phyloP scores from a whole-genome alignment of 2,888 invertebrate genomes.

The Prosapia bicincta region DNA sequence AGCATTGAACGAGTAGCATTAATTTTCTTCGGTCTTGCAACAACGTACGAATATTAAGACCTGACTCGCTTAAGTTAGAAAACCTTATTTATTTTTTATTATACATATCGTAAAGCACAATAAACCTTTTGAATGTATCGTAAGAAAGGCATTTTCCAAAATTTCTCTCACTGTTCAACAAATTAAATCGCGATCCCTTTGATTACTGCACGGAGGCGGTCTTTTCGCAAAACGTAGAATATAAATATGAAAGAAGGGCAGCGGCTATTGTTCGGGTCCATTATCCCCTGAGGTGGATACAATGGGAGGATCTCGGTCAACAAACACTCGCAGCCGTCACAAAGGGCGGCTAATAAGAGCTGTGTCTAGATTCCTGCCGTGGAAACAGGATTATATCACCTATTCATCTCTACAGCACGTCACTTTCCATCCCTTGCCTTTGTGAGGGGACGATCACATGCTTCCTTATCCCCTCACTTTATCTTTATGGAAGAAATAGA shows the following conservation, averaged over 20 bases:
- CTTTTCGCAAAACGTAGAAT: not conserved
- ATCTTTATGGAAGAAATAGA: no score
- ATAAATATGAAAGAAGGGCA: not conserved
- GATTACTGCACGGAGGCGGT: not conserved
- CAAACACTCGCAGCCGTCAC: slow-evolving; percentile 7
- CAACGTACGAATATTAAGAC: no score
- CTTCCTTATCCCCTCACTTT: not conserved
- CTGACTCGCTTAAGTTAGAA: no score
- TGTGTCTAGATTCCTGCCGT: not conserved
- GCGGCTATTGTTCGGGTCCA: not conserved
- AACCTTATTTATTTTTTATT: no score
- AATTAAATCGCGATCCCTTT: not conserved
- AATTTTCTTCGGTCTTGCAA: no score
- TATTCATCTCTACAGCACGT: slow-evolving; percentile 16
- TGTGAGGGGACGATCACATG: not conserved
- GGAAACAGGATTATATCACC: slow-evolving; percentile 27
- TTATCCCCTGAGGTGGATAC: not conserved
- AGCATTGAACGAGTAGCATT: no score
- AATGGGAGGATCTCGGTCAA: not conserved
- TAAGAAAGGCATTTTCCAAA: no score
- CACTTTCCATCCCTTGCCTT: not conserved
- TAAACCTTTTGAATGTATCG: no score
- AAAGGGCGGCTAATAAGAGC: slow-evolving; percentile 8
- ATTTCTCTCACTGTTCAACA: not conserved
- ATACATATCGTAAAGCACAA: no score